Base-by-base conservation (phyloP, 2,888 invertebrate genomes). In the Tortricodes alternella region DNA sequence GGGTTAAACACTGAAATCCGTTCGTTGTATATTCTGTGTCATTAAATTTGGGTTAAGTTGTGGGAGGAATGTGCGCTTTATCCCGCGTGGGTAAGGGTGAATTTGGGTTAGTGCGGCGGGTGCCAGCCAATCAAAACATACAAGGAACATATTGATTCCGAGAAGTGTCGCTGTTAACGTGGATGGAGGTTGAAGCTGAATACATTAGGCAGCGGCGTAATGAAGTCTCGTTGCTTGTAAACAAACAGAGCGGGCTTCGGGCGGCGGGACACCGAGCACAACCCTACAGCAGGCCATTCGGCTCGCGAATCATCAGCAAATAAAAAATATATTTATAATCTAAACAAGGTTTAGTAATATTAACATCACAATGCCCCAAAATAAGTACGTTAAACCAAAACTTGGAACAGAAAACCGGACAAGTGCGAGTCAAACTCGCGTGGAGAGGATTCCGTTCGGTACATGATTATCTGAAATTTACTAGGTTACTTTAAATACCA, bases 141-240 rank as follows among this genome's bases (percentile, higher is more conserved):
- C 90, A 89, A 88, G 88, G 86, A 89, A 87, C 89, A 88, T 90
- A 90, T 90, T 90, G 90, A 90, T 90, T 90, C 90, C 85, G 88
- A 89, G 90, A 90, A 90, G 90, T 90, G 90, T 90, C 90, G 89
- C 88, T 89, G 90, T 89, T 89, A 89, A 88, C 90, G 89, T 88
- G 87, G 58, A 65, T 88, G 87, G 83, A 89, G 89, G 89, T 89
- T 89, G 89, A 89, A 90, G 90, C 89, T 89, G 90, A 90, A 90
- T 90, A 90, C 90, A 90, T 90, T 90, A 90, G 89, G 89, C 87
- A 80, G 82, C 84, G 86, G 89, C 88, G 89, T 90, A 90, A 90
- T 90, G 90, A 90, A 90, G 89, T 89, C 90, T 89, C 85, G 88
- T 81, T 80, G 89, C 82, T 89, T 90, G 90, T 90, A 90, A 89